Evolutionary conservation across 2,797 vertebrate genomes (phyloP).

Genomic region (Paratrypauchen microcephalus): DNA sequence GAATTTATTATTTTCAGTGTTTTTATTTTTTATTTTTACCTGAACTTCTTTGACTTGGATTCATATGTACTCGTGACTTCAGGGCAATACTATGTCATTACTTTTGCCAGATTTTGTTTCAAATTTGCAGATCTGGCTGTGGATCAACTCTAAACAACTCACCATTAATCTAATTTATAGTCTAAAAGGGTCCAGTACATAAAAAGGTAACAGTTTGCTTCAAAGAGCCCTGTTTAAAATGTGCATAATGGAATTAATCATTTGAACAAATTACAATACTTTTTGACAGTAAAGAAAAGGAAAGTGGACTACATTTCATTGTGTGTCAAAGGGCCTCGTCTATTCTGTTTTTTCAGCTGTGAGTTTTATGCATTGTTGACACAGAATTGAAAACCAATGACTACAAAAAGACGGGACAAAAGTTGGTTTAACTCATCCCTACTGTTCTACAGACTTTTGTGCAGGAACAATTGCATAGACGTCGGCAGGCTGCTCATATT

Average conservation of each 20-base stretch:
- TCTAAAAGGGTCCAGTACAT: neutral
- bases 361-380: neutral
- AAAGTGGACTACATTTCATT: neutral
- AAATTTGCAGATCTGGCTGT: conserved; percentile 14
- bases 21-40: neutral
- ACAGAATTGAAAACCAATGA: neutral
- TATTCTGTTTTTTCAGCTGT: neutral
- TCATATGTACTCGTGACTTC: conserved; percentile 7
- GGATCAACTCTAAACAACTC: conserved; percentile 17
- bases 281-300: neutral
- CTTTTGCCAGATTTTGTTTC: conserved; percentile 18
- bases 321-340: neutral
- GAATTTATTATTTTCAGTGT: conserved; percentile 13
- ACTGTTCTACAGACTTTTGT: neutral
- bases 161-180: conserved; percentile 1
- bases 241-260: neutral
- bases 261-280: neutral
- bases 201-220: neutral
- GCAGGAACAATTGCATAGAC: neutral
- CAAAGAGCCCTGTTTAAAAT: neutral
- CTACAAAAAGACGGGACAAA: neutral
- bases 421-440: neutral
- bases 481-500: neutral
- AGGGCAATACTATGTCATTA: neutral
- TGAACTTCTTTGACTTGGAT: neutral